Evolutionary conservation across 2,113 vertebrate species (phyloP), one percentile per base, ranked within the genome.

Genomic region (Pterocles orientalis): DNA sequence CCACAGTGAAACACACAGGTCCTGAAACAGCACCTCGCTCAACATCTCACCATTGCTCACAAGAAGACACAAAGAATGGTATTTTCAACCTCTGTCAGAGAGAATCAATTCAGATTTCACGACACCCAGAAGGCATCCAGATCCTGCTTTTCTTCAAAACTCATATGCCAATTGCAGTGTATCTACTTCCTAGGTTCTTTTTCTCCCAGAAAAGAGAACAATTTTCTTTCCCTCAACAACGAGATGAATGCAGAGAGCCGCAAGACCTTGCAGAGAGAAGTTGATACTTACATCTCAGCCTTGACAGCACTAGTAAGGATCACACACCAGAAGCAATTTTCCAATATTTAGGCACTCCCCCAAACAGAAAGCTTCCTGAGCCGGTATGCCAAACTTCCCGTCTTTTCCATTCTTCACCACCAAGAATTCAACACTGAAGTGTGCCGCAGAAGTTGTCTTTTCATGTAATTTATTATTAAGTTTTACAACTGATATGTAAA

Each of bases 301-400:
- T 90, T 82, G 81, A 93, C 91, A 94, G 36, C 14, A n/a, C 68
- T 76, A 77, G 18, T 23, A 54, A 78, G 77, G 33, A 85, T 79
- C 41, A 23, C 25, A 53, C 8, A 61, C n/a, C 88, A 95, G 68
- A 78, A 94, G 79, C 36, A 66, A 41, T 94, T 92, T 96, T 69
- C 90, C 81, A 90, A 26, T 45, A 84, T 84, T 97, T 96, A 92
- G 77, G 86, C n/a, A 68, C 58, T 94, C 19, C 18, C 56, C 15
- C 7, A 11, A 62, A 65, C n/a, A 80, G 60, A 93, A 89, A 88
- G 8, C 41, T 72, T 70, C 81, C 70, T 76, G 81, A 77, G 76
- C 43, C 20, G 0, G 7, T 66, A 53, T 80, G 82, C 94, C 82
- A 95, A 91, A 91, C 47, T 73, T 90, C 28, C 36, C 51, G 61